Conservation (phyloP, 2,888 invertebrate species). For the Coremacera marginata region DNA sequence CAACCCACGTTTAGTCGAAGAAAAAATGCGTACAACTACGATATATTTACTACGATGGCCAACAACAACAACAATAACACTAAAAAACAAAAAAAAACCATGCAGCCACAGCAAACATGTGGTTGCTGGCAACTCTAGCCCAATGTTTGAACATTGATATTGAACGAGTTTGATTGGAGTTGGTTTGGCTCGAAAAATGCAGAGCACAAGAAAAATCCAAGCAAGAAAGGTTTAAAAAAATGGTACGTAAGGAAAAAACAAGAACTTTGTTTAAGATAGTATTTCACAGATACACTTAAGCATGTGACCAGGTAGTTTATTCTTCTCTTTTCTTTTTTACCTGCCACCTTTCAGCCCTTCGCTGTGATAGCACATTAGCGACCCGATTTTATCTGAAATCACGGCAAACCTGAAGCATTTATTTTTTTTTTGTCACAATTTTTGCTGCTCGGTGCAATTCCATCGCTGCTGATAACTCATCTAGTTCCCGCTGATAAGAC, state of each 20-base stretch:
- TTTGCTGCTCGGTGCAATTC: background rate
- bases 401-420: background rate
- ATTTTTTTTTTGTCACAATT: background rate
- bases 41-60: background rate
- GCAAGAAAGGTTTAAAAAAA: background rate
- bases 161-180: background rate
- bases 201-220: background rate
- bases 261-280: no score
- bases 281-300: no score
- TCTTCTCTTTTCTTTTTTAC: no score
- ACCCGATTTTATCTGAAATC: conserved; percentile 10
- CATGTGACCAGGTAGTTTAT: no score
- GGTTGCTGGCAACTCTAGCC: background rate
- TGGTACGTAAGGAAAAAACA: background rate
- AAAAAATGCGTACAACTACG: background rate
- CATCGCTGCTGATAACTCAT: background rate
- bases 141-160: conserved; percentile 4
- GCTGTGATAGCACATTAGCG: background rate
- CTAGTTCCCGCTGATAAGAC: no score
- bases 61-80: background rate
- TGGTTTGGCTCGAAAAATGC: background rate
- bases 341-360: no score
- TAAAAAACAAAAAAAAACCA: background rate
- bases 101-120: background rate
- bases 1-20: background rate